Base-by-base conservation (phyloP, 2,797 vertebrate species). In the Leptoclinus maculatus region DNA sequence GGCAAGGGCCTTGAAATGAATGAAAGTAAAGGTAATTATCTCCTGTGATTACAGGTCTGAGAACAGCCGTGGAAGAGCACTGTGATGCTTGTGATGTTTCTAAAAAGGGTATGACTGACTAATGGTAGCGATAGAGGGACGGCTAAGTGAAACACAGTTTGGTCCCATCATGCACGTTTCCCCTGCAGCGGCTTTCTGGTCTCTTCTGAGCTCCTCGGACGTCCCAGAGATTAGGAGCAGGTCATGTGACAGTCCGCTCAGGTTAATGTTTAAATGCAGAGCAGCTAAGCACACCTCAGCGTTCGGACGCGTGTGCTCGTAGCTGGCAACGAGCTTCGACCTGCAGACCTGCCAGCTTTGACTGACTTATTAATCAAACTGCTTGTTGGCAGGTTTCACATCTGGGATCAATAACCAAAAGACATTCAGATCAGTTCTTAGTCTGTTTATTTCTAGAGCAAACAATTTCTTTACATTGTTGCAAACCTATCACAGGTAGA, bases 401-500 rank as follows among this genome's bases (percentile, higher is more conserved):
- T 63, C 27, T 0, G 27, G 3, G 19, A 45, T 66, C 27, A 77
- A 71, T 21, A 51, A 74, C 47, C 58, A 79, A 29, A n/a, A 41
- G 36, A 59, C 29, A 57, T 14, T 25, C 41, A 72, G 27, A 68
- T 84, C 75, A 85, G 81, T 81, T 94, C 91, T 91, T 85, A 91
- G 82, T 94, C 88, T 85, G 90, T 95, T 97, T 97, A 96, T 93
- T 96, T 97, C 96, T 96, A 97, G 95, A 96, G 96, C 97, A 98
- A 98, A 99, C 96, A 94, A 91, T 82, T 89, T 87, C 54, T 91
- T 91, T 96, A 96, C 96, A 97, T 88, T 65, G 89, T 85, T 89
- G 93, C 91, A 97, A 97, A 97, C 96, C 96, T 96, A 97, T 96
- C 95, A 97, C 96, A 92, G 90, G 85, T 96, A 96, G 95, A 96